Base-by-base conservation (phyloP, 2,113 vertebrate species). In the Clupea harengus region DNA sequence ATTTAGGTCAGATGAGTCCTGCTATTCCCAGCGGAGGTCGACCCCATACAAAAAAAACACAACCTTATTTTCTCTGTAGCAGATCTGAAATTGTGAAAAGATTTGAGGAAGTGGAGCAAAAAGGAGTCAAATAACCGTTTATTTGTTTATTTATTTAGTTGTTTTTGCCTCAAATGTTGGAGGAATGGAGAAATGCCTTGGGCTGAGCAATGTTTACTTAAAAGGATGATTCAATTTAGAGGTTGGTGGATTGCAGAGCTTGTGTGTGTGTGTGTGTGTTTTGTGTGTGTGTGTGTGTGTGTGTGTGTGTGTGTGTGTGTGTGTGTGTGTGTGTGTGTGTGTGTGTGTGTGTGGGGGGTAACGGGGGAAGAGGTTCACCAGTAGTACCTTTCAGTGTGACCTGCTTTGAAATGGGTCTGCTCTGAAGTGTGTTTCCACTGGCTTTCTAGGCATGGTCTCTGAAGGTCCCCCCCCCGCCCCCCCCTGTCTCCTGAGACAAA, bases 381-480 rank as follows among this genome's bases (percentile, higher is more conserved):
- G 54, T 86, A 87, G 84, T 86, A 90, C 86, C 89, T 84, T 85
- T 87, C 46, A 54, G 28, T 81, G 82, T 90, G 86, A 88, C 87
- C 87, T 88, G 82, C 82, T 86, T 86, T 90, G 87, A 90, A 88
- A 84, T 18, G 87, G 84, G 72, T 84, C 89, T 82, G 81, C 72
- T 81, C 81, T 84, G 82, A 87, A 85, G 13, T n/a, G 75, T 83
- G 84, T 86, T 67, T 82, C 45, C 82, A 86, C 72, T 11, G 54
- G 49, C 83, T 88, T 87, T 82, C 81, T 46, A 88, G 72, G 67
- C 87, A 67, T 45, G 67, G 87, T 84, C 87, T 88, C 89, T 89
- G 85, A 88, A 88, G 89, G 87, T 88, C 87, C 81, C 47, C 60
- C 72, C 17, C 54, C 75, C 54, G 80, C 87, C 81, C 47, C 60